These are phyloP conservation scores for Artemia sinica DNA, from an alignment of 2,888 invertebrate species.

Conservation along the genomic window DNA sequence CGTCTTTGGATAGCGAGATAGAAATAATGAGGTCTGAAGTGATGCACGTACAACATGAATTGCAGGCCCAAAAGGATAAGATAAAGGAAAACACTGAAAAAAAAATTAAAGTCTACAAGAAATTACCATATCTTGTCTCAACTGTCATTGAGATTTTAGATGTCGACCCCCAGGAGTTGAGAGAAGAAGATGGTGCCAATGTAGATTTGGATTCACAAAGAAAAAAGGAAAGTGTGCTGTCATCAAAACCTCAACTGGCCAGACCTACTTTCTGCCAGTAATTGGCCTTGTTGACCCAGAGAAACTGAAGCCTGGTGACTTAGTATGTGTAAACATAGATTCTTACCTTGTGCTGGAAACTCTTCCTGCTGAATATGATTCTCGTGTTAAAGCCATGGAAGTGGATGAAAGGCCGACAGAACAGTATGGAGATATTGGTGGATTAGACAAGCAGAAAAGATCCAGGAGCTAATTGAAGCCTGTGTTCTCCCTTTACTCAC, in stretches of 20 bases:
- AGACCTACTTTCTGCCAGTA: conserved; percentile 94
- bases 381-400: conserved; percentile 96
- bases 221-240: conserved; percentile 99
- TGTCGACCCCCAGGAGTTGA: conserved; percentile 86
- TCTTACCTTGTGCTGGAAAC: conserved; percentile 96
- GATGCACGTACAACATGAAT: conserved; percentile 89
- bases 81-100: conserved; percentile 97
- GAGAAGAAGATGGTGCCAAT: conserved; percentile 95
- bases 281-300: conserved; percentile 96
- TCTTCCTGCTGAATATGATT: conserved; percentile 88
- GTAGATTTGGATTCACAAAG: conserved; percentile 94
- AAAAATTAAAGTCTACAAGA: conserved; percentile 99
- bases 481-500: conserved; percentile 97
- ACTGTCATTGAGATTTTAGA: conserved; percentile 96
- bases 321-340: conserved; percentile 86
- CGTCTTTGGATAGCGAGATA: conserved; percentile 97
- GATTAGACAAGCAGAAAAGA: conserved; percentile 97
- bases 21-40: conserved; percentile 99
- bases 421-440: conserved; percentile 98
- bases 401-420: conserved; percentile 98
- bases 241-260: conserved; percentile 92
- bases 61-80: conserved; percentile 90
- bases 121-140: conserved; percentile 91
- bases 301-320: conserved; percentile 88
- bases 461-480: conserved; percentile 52